Conservation (phyloP, 1,140 invertebrate genomes). For the Cotesia glomerata region DNA sequence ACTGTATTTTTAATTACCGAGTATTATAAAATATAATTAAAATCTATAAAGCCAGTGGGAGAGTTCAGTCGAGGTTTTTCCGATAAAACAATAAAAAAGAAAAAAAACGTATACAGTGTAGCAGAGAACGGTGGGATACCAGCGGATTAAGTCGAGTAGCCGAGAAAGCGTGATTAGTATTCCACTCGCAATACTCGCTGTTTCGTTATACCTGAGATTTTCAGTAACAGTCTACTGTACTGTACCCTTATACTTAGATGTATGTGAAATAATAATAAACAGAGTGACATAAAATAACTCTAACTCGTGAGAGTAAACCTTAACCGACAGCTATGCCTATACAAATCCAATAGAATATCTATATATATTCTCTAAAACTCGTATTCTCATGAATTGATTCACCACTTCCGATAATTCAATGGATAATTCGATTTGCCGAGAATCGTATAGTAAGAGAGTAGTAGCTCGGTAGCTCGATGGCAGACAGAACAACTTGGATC, state of each 20-base stretch:
- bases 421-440: slow-evolving; percentile 50
- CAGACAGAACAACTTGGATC: slow-evolving; percentile 32
- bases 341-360: too few relatives aligned
- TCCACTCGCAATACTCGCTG: slow-evolving; percentile 13
- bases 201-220: not conserved
- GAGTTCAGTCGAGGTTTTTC: not conserved
- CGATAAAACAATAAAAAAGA: slow-evolving; percentile 12
- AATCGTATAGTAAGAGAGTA: slow-evolving; percentile 35
- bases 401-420: slow-evolving; percentile 43
- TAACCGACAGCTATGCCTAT: too few relatives aligned
- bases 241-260: too few relatives aligned
- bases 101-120: not conserved
- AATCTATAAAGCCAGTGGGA: slow-evolving; percentile 3
- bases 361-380: not conserved
- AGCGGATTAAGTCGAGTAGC: slow-evolving; percentile 13
- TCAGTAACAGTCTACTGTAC: too few relatives aligned
- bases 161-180: slow-evolving; percentile 11
- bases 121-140: not conserved
- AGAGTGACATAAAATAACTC: too few relatives aligned
- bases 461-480: too few relatives aligned
- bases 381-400: slow-evolving; percentile 18
- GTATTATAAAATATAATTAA: not conserved
- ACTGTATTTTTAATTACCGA: slow-evolving; percentile 17
- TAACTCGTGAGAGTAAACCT: too few relatives aligned
- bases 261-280: not conserved